Base-by-base conservation (phyloP, 2,797 vertebrate species). In the Neopelma chrysocephalum region DNA sequence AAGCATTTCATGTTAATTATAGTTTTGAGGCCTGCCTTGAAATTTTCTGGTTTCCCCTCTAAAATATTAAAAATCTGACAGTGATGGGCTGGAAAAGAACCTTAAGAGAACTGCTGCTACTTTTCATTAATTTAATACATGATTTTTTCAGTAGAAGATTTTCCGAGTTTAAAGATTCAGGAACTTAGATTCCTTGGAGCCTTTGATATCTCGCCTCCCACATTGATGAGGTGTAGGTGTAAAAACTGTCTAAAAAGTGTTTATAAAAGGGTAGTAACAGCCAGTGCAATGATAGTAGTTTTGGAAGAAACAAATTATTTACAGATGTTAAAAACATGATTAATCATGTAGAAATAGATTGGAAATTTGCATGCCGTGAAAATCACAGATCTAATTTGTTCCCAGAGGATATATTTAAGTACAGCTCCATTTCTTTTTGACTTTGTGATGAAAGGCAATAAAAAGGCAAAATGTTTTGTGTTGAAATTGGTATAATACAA, bases 371-470 rank as follows among this genome's bases (percentile, higher is more conserved):
- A 57, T 19, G 10, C 70, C 62, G 60, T 85, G 83, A 73, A 84
- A 90, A 90, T 60, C 29, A 3, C 78, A 38, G 70, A 77, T 87
- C 75, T 93, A 82, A 91, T 90, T 95, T 96, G 83, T 82, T 96
- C 76, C 73, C 53, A 34, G 56, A 80, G 51, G 78, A 87, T 64
- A 27, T 64, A 72, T 93, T 89, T 75, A 86, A 89, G 73, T 38
- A 66, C 23, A 85, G 69, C 58, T 94, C 40, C 36, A 84, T 60
- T 88, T 81, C 13, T 64, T 85, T 81, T 68, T 47, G 8, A 36
- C 17, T 85, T 90, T 54, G 22, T 36, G 14, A 57, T 73, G 48
- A 69, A 54, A n/a, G 6, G 3, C 34, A 78, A 54, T n/a, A 22
- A 72, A 83, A 82, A 75, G 17, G 7, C 15, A 68, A 56, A 22